Percentiles rank a stretch among this genome's conserved stretches.
phyloP scores from a whole-genome alignment of 1,140 invertebrate genomes.

The Hyphantria cunea region DNA sequence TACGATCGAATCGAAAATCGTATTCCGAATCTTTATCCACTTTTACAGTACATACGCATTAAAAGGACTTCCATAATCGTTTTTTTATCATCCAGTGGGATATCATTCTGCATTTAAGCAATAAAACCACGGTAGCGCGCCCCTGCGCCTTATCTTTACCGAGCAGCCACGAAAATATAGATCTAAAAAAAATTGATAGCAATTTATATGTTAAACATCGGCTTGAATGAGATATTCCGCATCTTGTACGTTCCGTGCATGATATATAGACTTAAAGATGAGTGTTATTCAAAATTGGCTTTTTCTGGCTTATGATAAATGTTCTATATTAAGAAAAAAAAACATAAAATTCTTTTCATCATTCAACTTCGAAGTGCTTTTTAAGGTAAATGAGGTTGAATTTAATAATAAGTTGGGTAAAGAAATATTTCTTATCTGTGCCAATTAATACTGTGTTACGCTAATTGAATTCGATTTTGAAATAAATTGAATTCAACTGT shows the following conservation, averaged over 20 bases:
- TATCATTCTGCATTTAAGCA: conserved; percentile 55
- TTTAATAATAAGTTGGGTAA: conserved; percentile 1
- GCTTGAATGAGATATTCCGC: conserved; percentile 63
- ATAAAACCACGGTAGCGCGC: conserved; percentile 52
- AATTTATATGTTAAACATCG: conserved; percentile 77
- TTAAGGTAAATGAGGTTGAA: conserved; percentile 4
- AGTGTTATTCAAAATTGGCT: conserved; percentile 22
- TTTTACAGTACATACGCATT: conserved; percentile 35
- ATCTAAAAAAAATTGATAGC: conserved; percentile 72
- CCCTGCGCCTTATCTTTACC: conserved; percentile 54
- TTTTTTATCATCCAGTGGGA: conserved; percentile 49
- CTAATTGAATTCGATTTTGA: too few species aligned
- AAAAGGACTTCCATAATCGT: conserved; percentile 46
- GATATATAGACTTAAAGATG: conserved; percentile 25
- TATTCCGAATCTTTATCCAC: conserved; percentile 34
- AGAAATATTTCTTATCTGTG: too few species aligned
- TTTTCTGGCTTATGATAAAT: conserved; percentile 9
- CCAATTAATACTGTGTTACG: too few species aligned
- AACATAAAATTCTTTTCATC: not conserved
- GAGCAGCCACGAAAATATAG: conserved; percentile 62
- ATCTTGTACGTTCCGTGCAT: conserved; percentile 41
- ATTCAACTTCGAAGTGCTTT: not conserved
- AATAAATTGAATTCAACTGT: too few species aligned
- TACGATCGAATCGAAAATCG: conserved; percentile 25
- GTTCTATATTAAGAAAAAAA: conserved; percentile 2